Evolutionary conservation across 2,888 invertebrate species (phyloP), one percentile per base, ranked within the genome.

Genomic region (Meloe dianella): DNA sequence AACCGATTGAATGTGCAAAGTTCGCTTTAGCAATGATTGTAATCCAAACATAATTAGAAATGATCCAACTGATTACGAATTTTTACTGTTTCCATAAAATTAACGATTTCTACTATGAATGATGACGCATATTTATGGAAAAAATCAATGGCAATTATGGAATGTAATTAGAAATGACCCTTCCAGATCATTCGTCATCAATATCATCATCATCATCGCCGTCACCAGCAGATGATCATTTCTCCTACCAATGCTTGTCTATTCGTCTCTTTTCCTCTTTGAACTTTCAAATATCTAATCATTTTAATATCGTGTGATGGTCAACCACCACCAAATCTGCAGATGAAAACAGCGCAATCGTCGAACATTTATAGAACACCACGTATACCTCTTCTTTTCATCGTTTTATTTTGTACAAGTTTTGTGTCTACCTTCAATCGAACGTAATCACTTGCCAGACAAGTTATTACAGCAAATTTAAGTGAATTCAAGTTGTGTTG

Each of bases 351-450:
- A 57, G 76, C 76, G 77, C 77, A 77, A 74, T 65, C 77, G 76
- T 75, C 71, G 70, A 73, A 75, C 71, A 71, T 75, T 76, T 75
- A 75, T 76, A 77, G 71, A 73, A 69, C 65, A 67, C 35, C 17
- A n/a, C 63, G 41, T 61, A 62, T 8, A 17, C 47, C 8, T 17
- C 63, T 66, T 65, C 65, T 68, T 65, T 61, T 63, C 71, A 67
- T 67, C 70, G 74, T 70, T 4, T 54, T 22, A 20, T 54, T 54
- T 6, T 54, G 22, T 12, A 24, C 24, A 54, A 41, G 41, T 41
- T 41, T 4, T 7, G 17, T 17, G 17, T 32, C 41, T 6, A 17
- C 17, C 17, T n/a, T 17, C 10, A 54, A 24, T 24, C 8, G 71
- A 63, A 76, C 74, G 73, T 73, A 73, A 69, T 73, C 73, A 74